Percentiles rank a stretch among this genome's conserved stretches.
phyloP scores from a whole-genome alignment of 1,140 invertebrate species.

The Danaus melanippus region DNA sequence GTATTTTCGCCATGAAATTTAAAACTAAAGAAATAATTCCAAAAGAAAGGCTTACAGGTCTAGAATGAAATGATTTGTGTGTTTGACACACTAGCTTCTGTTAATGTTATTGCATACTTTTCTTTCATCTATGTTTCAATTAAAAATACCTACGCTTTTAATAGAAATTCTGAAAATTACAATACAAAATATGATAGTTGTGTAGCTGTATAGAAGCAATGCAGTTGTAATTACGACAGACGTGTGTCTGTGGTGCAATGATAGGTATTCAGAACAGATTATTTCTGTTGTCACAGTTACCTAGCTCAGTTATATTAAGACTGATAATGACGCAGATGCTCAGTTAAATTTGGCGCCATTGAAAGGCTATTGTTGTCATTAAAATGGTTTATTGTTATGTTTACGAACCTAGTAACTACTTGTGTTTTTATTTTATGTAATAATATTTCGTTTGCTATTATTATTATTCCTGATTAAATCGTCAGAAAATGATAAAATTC shows the following conservation, averaged over 20 bases:
- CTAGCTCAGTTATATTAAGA: conserved; percentile 56
- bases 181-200: no score
- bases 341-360: conserved; percentile 50
- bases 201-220: background rate
- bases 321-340: conserved; percentile 61
- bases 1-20: no score
- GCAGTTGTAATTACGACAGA: conserved; percentile 34
- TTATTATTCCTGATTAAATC: no score
- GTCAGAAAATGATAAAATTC: no score
- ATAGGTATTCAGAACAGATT: conserved; percentile 56
- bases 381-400: conserved; percentile 13
- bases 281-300: conserved; percentile 63
- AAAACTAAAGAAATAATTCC: no score
- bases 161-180: no score
- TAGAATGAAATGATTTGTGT: no score
- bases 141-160: no score
- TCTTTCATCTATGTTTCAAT: no score
- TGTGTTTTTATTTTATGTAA: conserved; percentile 6
- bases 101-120: no score
- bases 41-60: no score
- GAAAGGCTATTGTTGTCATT: conserved; percentile 49
- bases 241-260: conserved; percentile 32
- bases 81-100: no score
- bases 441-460: background rate
- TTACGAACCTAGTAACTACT: conserved; percentile 9